These are phyloP conservation scores for Diorhabda elongata DNA, from an alignment of 1,140 invertebrate species.

Conservation along the genomic window DNA sequence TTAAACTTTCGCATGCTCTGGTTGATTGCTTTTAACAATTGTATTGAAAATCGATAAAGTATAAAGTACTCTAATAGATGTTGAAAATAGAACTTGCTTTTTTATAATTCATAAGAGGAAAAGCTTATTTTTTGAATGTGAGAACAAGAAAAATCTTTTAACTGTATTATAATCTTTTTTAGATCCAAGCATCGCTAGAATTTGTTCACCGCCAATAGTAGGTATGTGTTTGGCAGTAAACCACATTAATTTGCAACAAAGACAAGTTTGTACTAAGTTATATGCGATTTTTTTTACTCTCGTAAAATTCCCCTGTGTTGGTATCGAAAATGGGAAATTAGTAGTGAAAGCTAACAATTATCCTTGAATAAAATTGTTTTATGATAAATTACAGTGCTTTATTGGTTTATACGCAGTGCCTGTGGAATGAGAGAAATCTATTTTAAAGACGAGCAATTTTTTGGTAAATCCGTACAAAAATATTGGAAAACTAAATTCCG, in stretches of 20 bases:
- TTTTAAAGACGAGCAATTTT: too few relatives aligned
- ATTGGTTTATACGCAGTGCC: too few relatives aligned
- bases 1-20: too few relatives aligned
- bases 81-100: too few relatives aligned
- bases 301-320: slow-evolving; percentile 2
- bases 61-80: too few relatives aligned
- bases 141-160: not conserved
- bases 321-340: slow-evolving; percentile 1
- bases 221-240: not conserved
- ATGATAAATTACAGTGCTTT: not conserved
- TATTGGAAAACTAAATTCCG: too few relatives aligned
- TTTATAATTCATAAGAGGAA: too few relatives aligned
- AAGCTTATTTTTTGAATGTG: too few relatives aligned
- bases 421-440: too few relatives aligned
- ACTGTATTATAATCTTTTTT: not conserved
- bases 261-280: slow-evolving; percentile 1
- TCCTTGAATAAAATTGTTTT: not conserved
- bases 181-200: not conserved
- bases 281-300: not conserved
- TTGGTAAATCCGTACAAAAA: too few relatives aligned
- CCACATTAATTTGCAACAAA: not conserved
- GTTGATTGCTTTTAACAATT: too few relatives aligned
- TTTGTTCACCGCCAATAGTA: not conserved
- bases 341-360: not conserved
- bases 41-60: too few relatives aligned